Conservation (phyloP, 1,140 invertebrate genomes). For the Holotrichia oblita region DNA sequence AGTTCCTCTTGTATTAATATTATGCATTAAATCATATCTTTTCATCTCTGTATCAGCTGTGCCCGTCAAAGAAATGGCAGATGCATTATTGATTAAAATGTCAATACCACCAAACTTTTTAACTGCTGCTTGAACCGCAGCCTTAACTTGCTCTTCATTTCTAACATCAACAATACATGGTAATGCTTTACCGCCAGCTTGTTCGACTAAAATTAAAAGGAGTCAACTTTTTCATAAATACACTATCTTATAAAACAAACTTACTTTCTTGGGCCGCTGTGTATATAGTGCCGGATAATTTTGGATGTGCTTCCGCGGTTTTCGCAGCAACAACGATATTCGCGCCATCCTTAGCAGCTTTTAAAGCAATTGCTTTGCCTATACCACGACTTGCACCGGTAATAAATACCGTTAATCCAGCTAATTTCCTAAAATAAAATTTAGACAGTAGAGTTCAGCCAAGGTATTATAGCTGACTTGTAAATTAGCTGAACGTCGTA, state of each 20-base stretch:
- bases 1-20: constrained; percentile 91
- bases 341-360: constrained; percentile 92
- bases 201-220: constrained; percentile 77
- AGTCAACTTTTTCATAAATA: background rate
- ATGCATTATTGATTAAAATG: constrained; percentile 95
- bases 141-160: constrained; percentile 82
- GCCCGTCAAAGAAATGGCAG: constrained; percentile 91
- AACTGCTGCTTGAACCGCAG: constrained; percentile 88
- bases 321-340: constrained; percentile 96
- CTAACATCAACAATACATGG: constrained; percentile 95
- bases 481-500: background rate
- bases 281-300: constrained; percentile 98
- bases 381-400: constrained; percentile 98
- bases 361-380: constrained; percentile 95
- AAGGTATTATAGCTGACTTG: too few species aligned
- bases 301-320: constrained; percentile 95
- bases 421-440: constrained; percentile 77
- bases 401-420: constrained; percentile 92
- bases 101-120: constrained; percentile 97
- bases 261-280: constrained; percentile 90
- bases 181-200: constrained; percentile 87
- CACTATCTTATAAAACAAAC: constrained; percentile 23
- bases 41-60: constrained; percentile 95
- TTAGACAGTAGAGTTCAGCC: too few species aligned
- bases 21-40: constrained; percentile 93